phyloP scores from a whole-genome alignment of 2,113 vertebrate species.

The Theristicus caerulescens region DNA sequence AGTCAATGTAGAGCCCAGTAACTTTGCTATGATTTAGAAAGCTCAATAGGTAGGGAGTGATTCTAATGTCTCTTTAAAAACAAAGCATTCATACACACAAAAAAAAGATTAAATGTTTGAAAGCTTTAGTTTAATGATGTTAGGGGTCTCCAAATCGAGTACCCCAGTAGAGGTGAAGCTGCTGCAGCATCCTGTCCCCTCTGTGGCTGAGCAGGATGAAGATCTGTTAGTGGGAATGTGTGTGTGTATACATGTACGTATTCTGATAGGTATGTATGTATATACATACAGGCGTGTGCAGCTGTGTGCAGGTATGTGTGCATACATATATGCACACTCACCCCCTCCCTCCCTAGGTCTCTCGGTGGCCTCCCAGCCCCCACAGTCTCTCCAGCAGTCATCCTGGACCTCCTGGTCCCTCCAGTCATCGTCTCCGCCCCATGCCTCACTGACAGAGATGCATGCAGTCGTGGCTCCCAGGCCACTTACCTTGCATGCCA shows the following conservation, averaged over 20 bases:
- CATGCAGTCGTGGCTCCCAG: fast-evolving
- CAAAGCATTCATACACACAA: background rate
- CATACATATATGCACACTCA: background rate
- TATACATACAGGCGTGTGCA: no score
- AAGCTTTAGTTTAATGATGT: background rate
- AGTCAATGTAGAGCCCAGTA: background rate
- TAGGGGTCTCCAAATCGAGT: background rate
- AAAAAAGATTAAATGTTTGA: background rate
- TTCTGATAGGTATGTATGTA: background rate
- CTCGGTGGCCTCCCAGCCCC: background rate
- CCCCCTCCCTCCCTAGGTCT: fast-evolving
- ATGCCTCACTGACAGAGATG: background rate
- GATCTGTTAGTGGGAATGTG: background rate
- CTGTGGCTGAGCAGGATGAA: background rate
- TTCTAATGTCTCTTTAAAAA: background rate
- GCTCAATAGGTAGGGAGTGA: background rate
- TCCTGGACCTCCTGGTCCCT: background rate
- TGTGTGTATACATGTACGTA: background rate
- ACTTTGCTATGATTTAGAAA: background rate
- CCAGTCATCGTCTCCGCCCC: background rate
- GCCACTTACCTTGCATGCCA: background rate
- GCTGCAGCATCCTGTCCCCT: background rate
- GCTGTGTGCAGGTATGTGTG: no score
- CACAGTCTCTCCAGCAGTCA: background rate
- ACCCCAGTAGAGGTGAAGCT: background rate